phyloP scores from a whole-genome alignment of 2,888 invertebrate genomes.

The Apamea crenata region DNA sequence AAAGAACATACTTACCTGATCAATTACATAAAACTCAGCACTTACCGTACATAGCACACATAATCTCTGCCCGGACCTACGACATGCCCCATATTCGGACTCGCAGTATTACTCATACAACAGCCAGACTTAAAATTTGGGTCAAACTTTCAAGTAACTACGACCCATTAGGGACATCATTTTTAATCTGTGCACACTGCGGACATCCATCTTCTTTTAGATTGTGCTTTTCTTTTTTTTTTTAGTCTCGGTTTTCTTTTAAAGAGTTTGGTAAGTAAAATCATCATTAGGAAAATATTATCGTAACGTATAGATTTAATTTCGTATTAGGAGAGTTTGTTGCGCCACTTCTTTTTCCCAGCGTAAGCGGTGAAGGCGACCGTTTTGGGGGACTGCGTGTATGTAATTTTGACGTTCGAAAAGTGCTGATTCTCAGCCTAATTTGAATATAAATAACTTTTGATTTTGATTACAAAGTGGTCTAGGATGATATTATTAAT shows the following conservation, averaged over 20 bases:
- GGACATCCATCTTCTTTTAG: conserved; percentile 44
- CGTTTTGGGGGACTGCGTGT: too few relatives aligned
- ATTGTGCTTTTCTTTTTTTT: neutral
- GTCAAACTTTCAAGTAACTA: conserved; percentile 56
- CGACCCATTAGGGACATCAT: conserved; percentile 51
- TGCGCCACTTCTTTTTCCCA: too few relatives aligned
- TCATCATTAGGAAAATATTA: too few relatives aligned
- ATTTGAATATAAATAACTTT: too few relatives aligned
- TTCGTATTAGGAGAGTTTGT: too few relatives aligned
- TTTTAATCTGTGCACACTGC: conserved; percentile 47
- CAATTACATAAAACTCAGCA: conserved; percentile 4
- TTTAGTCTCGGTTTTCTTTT: neutral
- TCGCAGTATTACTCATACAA: conserved; percentile 45
- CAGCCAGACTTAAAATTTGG: conserved; percentile 50
- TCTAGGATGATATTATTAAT: neutral
- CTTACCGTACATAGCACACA: neutral
- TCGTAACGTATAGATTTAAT: too few relatives aligned
- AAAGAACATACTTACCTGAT: neutral
- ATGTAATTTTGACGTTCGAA: too few relatives aligned
- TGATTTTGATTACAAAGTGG: neutral
- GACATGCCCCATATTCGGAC: neutral
- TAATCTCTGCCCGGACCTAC: conserved; percentile 2
- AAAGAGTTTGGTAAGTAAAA: neutral
- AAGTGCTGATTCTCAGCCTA: too few relatives aligned
- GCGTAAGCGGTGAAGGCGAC: too few relatives aligned